Base-by-base conservation (phyloP, 2,888 invertebrate species). In the Prostheceraeus crozeri region DNA sequence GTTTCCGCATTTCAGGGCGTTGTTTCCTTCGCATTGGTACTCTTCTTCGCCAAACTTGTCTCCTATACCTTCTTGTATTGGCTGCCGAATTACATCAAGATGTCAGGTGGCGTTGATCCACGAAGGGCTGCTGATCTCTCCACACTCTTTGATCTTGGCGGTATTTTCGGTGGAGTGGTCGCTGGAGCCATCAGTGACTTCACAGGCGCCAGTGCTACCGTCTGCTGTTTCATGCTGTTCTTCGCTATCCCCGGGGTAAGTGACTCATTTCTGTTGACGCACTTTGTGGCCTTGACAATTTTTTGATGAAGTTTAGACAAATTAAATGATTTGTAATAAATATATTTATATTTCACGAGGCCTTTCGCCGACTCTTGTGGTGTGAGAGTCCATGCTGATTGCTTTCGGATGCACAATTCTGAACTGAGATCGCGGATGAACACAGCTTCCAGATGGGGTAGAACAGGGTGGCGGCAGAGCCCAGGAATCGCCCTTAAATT, bases 21-120 rank as follows among this genome's bases (percentile, higher is more conserved):
- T 1, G 67, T 89, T 1, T 91, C 93, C 78, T 96, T 86, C 78
- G 88, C 93, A 0, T 74, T 93, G 40, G 88, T 88, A 40, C 81
- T 94, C 35, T 94, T 94, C 78, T 94, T 94, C 77, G 87, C 91
- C 11, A 96, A 96, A 77, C 82, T 94, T 35, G 93, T 94, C 70
- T 89, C 89, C 75, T 94, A 96, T 73, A 94, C 93, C 61, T 94
- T 94, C 79, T 82, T 94, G 52, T 94, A 87, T 74, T 96, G 94
- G 94, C 80, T 96, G 70, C 94, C 94, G 21, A 76, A 84, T 2
- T 94, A 91, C 71, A 89, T 96, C 61, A 61, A 40, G 19, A 11
- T 11, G 63, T 4, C 67, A 68, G 70, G 67, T 4, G 25, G 61
- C 25, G 67, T 65, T 48, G 60, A 66, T 62, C 65, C 71, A 19